Percentiles rank a stretch among this genome's conserved stretches.
These are phyloP conservation scores for Popillia japonica DNA, from an alignment of 1,140 invertebrate genomes.

Conservation along the genomic window DNA sequence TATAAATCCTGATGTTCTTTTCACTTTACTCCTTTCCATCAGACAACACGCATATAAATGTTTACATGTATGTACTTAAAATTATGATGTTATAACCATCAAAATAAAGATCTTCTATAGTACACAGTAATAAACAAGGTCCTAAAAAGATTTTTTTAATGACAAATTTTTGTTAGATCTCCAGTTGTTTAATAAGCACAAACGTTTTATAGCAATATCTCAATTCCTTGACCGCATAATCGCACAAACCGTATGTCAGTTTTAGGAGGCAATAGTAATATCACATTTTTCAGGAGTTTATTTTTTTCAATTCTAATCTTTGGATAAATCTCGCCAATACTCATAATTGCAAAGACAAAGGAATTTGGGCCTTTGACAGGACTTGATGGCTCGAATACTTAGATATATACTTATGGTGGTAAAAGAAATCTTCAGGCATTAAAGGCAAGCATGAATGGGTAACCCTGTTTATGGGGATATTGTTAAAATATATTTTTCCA, in stretches of 20 bases:
- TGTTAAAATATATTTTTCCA: too few species aligned
- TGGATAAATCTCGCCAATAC: too few species aligned
- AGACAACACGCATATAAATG: conserved; percentile 1
- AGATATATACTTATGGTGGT: too few species aligned
- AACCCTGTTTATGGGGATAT: too few species aligned
- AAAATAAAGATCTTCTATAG: conserved; percentile 29
- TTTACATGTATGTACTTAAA: conserved; percentile 35
- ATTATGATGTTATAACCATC: conserved; percentile 34
- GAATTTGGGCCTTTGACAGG: too few species aligned
- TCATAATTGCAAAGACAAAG: too few species aligned
- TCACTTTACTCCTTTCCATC: conserved; percentile 17
- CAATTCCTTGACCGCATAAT: conserved; percentile 33
- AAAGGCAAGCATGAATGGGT: too few species aligned
- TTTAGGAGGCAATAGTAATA: too few species aligned
- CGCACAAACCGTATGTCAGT: background rate
- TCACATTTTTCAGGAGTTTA: too few species aligned
- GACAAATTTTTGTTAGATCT: conserved; percentile 29
- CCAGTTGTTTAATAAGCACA: background rate
- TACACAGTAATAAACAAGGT: conserved; percentile 22
- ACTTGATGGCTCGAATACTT: too few species aligned
- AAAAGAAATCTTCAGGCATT: too few species aligned
- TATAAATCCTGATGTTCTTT: background rate
- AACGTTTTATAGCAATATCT: conserved; percentile 6
- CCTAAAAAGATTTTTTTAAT: conserved; percentile 20
- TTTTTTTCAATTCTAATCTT: too few species aligned